These are phyloP conservation scores for Dicranocentrus wangi DNA, from an alignment of 2,888 invertebrate genomes.

Conservation along the genomic window DNA sequence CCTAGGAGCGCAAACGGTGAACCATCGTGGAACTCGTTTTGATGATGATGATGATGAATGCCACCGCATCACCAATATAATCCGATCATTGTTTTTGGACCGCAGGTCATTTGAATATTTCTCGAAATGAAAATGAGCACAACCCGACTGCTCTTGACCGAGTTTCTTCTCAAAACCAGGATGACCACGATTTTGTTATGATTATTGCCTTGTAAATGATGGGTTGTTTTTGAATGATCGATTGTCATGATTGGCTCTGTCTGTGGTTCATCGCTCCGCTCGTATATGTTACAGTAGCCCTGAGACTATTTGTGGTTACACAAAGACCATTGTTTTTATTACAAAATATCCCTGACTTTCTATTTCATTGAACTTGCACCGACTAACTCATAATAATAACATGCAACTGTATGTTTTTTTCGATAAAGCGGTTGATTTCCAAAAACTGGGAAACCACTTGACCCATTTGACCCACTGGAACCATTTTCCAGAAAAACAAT, in stretches of 20 bases:
- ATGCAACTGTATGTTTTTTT: too few species aligned
- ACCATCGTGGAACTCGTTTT: constrained; percentile 40
- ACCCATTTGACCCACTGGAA: too few species aligned
- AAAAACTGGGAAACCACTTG: too few species aligned
- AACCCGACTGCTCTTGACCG: constrained; percentile 36
- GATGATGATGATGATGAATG: not conserved
- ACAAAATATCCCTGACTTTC: constrained; percentile 20
- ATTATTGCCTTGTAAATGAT: constrained; percentile 40
- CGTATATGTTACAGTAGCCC: too few species aligned
- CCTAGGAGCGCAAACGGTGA: too few species aligned
- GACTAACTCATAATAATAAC: too few species aligned
- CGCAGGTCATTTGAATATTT: constrained; percentile 51
- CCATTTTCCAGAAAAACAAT: not conserved
- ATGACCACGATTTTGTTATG: constrained; percentile 16
- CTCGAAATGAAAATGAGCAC: constrained; percentile 24
- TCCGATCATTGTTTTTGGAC: constrained; percentile 34
- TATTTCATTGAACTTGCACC: constrained; percentile 48
- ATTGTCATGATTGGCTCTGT: constrained; percentile 22
- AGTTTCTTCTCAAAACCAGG: constrained; percentile 12
- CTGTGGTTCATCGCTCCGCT: too few species aligned
- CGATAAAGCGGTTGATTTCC: too few species aligned
- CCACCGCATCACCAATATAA: not conserved
- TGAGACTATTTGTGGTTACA: constrained; percentile 13
- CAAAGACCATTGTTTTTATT: constrained; percentile 31
- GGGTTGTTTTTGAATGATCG: constrained; percentile 22